phyloP scores from a whole-genome alignment of 2,113 vertebrate genomes.

The Dicrurus megarhynchus region DNA sequence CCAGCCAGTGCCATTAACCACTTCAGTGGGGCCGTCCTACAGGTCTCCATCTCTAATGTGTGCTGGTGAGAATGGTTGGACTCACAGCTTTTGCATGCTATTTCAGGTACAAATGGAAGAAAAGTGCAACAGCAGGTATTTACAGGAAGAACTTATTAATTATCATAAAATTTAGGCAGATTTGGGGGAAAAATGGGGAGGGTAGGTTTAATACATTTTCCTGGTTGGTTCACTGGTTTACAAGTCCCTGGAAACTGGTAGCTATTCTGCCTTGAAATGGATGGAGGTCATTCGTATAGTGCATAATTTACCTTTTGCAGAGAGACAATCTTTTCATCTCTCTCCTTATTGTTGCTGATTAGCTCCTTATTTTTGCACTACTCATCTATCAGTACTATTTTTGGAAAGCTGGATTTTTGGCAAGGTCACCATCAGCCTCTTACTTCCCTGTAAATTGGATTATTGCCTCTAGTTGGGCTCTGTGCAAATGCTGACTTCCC shows the following conservation, averaged over 20 bases:
- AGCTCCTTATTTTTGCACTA: slow-evolving; percentile 1
- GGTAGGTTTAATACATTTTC: not conserved
- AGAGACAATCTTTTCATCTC: not conserved
- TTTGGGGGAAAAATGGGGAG: not conserved
- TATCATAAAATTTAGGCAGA: not conserved
- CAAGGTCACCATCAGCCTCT: slow-evolving; percentile 14
- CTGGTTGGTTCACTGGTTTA: not conserved
- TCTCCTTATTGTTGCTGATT: not conserved
- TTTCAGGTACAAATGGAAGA: not conserved
- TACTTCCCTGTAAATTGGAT: slow-evolving; percentile 10
- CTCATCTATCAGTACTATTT: slow-evolving; percentile 5
- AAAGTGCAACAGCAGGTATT: not conserved
- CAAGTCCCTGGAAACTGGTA: not conserved
- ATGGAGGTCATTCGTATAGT: not conserved
- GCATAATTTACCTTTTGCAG: not conserved
- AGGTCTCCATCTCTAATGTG: not conserved
- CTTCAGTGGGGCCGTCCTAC: not conserved
- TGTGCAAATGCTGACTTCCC: not conserved
- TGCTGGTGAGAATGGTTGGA: not conserved
- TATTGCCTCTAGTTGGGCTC: slow-evolving; percentile 13
- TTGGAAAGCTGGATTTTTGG: not conserved
- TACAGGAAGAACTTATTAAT: not conserved
- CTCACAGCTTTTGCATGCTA: not conserved
- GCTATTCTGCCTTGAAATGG: not conserved
- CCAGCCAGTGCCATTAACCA: not conserved